These are phyloP conservation scores for Noctilio leporinus DNA, from an alignment of 2,113 vertebrate species.

Conservation along the genomic window DNA sequence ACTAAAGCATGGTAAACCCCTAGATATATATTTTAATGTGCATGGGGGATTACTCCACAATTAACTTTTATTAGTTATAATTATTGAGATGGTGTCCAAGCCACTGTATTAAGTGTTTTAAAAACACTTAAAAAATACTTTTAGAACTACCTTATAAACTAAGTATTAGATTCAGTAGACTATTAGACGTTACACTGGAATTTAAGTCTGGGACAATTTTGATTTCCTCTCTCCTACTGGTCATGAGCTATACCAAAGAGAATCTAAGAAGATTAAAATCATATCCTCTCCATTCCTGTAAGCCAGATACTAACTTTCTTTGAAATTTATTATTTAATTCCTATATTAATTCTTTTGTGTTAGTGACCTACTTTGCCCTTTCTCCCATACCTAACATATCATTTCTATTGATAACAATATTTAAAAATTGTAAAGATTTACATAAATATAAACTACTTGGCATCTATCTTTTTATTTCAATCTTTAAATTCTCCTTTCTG, in stretches of 20 bases:
- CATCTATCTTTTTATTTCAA: not conserved
- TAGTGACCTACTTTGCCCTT: not conserved
- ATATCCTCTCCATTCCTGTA: not conserved
- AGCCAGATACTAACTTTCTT: not conserved
- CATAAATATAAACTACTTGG: not conserved
- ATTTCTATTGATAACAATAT: not conserved
- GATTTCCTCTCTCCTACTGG: not conserved
- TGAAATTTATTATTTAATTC: not conserved
- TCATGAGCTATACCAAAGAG: not conserved
- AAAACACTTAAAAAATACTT: slow-evolving; percentile 16
- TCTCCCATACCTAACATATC: not conserved
- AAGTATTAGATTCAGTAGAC: not conserved
- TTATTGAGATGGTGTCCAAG: slow-evolving; percentile 1
- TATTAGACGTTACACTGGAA: not conserved
- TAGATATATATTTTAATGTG: not conserved
- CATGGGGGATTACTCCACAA: not conserved
- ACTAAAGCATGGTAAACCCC: not conserved
- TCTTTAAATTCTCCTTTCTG: not conserved
- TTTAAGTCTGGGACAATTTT: not conserved
- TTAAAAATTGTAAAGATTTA: not conserved
- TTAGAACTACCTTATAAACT: not conserved
- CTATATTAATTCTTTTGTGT: not conserved
- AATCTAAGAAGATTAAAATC: not conserved
- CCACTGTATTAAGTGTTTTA: not conserved
- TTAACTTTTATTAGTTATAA: slow-evolving; percentile 50